These are phyloP conservation scores for Apis dorsata DNA, from an alignment of 1,140 invertebrate species.

Conservation along the genomic window DNA sequence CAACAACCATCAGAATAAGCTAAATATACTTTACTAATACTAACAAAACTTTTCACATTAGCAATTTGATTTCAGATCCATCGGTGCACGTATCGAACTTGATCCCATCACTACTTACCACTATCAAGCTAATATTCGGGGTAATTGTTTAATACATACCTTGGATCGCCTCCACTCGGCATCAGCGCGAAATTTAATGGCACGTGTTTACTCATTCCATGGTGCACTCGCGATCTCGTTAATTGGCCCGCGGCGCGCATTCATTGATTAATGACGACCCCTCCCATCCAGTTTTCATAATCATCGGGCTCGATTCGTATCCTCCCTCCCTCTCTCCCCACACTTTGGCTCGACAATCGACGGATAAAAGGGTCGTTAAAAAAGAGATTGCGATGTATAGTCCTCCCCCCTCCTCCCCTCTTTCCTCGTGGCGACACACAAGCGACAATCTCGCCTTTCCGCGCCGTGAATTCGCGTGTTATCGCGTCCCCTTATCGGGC, in stretches of 20 bases:
- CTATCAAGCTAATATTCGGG: neutral
- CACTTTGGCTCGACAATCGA: constrained; percentile 12
- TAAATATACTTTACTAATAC: too few relatives aligned
- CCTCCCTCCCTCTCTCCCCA: constrained; percentile 40
- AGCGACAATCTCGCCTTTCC: neutral
- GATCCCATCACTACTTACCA: neutral
- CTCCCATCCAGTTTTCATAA: constrained; percentile 52
- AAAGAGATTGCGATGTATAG: constrained; percentile 10
- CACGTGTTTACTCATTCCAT: constrained; percentile 52
- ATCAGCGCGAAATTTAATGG: constrained; percentile 54
- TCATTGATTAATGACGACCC: constrained; percentile 60
- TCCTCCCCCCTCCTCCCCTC: neutral
- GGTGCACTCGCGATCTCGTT: constrained; percentile 44
- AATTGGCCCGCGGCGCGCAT: constrained; percentile 49
- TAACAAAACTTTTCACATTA: too few relatives aligned
- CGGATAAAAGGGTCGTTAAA: constrained; percentile 49
- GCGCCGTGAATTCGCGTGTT: neutral
- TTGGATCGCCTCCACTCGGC: neutral
- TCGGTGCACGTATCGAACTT: too few relatives aligned
- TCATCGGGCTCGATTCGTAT: constrained; percentile 35
- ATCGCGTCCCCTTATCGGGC: neutral
- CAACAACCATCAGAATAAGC: too few relatives aligned
- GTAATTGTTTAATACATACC: constrained; percentile 23
- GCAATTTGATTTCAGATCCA: too few relatives aligned
- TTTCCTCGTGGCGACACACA: neutral